These are phyloP conservation scores for Tinea pellionella DNA, from an alignment of 2,888 invertebrate species.

Conservation along the genomic window DNA sequence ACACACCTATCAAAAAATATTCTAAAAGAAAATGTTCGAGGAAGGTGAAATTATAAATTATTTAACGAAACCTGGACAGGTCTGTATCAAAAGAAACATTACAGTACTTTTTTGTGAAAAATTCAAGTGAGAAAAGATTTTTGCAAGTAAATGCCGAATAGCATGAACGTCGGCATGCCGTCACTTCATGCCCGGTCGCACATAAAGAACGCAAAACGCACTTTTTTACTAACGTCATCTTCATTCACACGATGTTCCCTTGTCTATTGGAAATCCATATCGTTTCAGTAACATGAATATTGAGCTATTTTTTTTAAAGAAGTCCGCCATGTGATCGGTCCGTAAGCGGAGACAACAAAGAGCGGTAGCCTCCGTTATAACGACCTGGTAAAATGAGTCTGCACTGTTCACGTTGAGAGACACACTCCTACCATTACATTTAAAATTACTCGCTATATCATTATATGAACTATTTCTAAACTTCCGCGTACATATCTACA, in stretches of 20 bases:
- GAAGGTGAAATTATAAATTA: neutral
- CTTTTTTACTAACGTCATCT: neutral
- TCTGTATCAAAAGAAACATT: neutral
- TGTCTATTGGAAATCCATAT: slow-evolving; percentile 3
- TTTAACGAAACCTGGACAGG: neutral
- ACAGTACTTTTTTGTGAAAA: neutral
- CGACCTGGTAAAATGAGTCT: too few relatives aligned
- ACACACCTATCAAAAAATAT: neutral
- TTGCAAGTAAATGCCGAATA: neutral
- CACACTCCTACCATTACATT: too few relatives aligned
- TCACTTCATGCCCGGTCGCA: slow-evolving; percentile 4
- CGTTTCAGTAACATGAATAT: neutral
- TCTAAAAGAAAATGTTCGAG: neutral
- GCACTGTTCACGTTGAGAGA: too few relatives aligned
- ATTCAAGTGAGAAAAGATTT: neutral
- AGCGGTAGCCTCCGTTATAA: too few relatives aligned
- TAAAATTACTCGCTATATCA: too few relatives aligned
- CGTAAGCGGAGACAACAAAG: too few relatives aligned
- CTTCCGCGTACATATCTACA: too few relatives aligned
- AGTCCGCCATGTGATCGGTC: too few relatives aligned
- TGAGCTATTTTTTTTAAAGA: too few relatives aligned
- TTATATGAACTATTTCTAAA: too few relatives aligned
- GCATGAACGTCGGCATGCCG: neutral
- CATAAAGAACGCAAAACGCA: slow-evolving; percentile 3
- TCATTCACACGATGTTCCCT: neutral